Evolutionary conservation across 2,797 vertebrate genomes (phyloP), one percentile per base, ranked within the genome.

Genomic region (Ispidina picta): DNA sequence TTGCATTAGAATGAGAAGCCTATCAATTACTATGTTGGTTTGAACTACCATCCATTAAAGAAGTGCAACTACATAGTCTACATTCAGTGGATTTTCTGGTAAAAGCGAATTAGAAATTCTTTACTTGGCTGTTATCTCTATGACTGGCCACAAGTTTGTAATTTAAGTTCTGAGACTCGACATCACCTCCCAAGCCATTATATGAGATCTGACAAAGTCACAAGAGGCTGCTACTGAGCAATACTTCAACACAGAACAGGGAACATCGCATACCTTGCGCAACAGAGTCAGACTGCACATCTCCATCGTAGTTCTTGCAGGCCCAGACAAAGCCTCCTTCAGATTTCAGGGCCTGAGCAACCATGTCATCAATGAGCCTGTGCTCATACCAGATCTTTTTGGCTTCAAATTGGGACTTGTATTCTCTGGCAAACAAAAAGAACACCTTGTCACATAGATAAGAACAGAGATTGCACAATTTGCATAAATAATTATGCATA

Each of bases 281-380:
- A 59, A 99, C 98, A 8, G 99, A 99, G 95, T 99, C 99, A 0
- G 99, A 99, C 95, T 99, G 99, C 10, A 99, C 99, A 25, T 99
- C 99, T 3, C 99, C 99, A 28, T 99, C 99, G 0, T 99, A 99
- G 98, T 99, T 99, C 97, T 99, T 99, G 95, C 99, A 99, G 91
- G 99, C 99, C 99, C 99, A 99, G 77, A 99, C 99, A 97, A 99
- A 99, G 46, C 99, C 99, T 37, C 99, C 99, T 48, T 99, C 99
- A 6, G 99, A 99, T 86, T 99, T 99, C 98, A 99, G 97, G 55
- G 98, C 99, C 97, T 99, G 99, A 79, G 99, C 99, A 97, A 99
- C 99, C 99, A 99, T 99, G 96, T 99, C 99, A 52, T 99, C 99
- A 28, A 99, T 99, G 68, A 99, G 98, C 16, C 99, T 98, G 85